These are phyloP conservation scores for Drosophila monieri DNA, from an alignment of 2,888 invertebrate genomes.

Conservation along the genomic window DNA sequence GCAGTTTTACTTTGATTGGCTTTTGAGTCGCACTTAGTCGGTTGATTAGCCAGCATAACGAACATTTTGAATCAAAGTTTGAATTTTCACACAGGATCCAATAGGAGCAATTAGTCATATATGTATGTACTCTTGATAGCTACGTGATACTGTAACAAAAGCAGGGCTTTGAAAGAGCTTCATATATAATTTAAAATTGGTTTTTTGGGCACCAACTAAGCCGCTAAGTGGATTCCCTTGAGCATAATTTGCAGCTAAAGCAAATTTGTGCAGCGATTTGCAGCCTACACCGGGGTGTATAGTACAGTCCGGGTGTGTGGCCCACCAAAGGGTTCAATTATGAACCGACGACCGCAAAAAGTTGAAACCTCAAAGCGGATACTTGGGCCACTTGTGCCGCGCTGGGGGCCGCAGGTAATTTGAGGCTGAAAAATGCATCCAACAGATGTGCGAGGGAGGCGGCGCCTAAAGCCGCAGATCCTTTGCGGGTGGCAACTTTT, in stretches of 20 bases:
- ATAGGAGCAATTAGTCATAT: not conserved
- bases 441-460: slow-evolving; percentile 22
- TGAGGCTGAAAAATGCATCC: slow-evolving; percentile 38
- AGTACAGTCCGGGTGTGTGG: not conserved
- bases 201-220: slow-evolving; percentile 10
- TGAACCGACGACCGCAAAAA: slow-evolving; percentile 52
- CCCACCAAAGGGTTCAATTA: slow-evolving; percentile 71
- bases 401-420: slow-evolving; percentile 40
- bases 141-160: not conserved
- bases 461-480: slow-evolving; percentile 17
- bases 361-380: slow-evolving; percentile 52
- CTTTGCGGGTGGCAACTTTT: slow-evolving; percentile 17
- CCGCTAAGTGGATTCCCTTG: slow-evolving; percentile 43
- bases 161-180: not conserved
- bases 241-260: slow-evolving; percentile 60
- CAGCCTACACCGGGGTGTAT: not conserved
- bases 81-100: not conserved
- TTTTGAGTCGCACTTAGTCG: slow-evolving; percentile 35
- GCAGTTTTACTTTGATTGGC: slow-evolving; percentile 42
- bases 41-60: slow-evolving; percentile 29
- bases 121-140: not conserved
- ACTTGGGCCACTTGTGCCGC: slow-evolving; percentile 39
- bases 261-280: slow-evolving; percentile 57
- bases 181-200: not conserved
- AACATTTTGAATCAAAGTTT: slow-evolving; percentile 17